Percentiles rank a stretch among this genome's conserved stretches.
phyloP scores from a whole-genome alignment of 2,888 invertebrate genomes.

The Drosophila rellima region DNA sequence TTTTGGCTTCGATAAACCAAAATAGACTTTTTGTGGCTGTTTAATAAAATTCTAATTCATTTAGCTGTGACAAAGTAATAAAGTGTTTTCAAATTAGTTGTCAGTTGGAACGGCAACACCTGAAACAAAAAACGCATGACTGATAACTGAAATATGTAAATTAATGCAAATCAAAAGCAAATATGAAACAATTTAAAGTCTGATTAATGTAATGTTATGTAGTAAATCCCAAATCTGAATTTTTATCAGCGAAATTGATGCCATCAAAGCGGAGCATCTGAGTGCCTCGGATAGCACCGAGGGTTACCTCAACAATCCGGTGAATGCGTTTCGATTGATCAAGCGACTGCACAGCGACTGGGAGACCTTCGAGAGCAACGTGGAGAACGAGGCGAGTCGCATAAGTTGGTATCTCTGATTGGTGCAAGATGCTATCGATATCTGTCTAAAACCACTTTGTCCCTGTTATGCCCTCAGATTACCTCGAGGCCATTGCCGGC shows the following conservation, averaged over 20 bases:
- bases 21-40: not conserved
- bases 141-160: slow-evolving; percentile 36
- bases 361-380: slow-evolving; percentile 91
- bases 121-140: slow-evolving; percentile 16
- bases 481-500: slow-evolving; percentile 91
- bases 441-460: slow-evolving; percentile 23
- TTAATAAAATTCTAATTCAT: slow-evolving; percentile 42
- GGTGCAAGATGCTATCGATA: slow-evolving; percentile 21
- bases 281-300: slow-evolving; percentile 91
- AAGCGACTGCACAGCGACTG: slow-evolving; percentile 97
- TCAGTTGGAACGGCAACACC: slow-evolving; percentile 15
- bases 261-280: slow-evolving; percentile 91
- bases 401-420: slow-evolving; percentile 75
- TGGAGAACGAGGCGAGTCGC: slow-evolving; percentile 89
- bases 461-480: slow-evolving; percentile 87
- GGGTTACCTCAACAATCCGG: slow-evolving; percentile 95
- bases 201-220: slow-evolving; percentile 47
- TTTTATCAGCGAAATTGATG: slow-evolving; percentile 86
- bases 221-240: slow-evolving; percentile 10
- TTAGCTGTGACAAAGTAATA: slow-evolving; percentile 26
- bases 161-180: slow-evolving; percentile 49
- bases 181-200: slow-evolving; percentile 49
- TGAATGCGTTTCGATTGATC: slow-evolving; percentile 97
- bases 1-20: not conserved
- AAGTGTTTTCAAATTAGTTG: slow-evolving; percentile 40